phyloP scores from a whole-genome alignment of 2,113 vertebrate genomes.

The Pleuronectes platessa region DNA sequence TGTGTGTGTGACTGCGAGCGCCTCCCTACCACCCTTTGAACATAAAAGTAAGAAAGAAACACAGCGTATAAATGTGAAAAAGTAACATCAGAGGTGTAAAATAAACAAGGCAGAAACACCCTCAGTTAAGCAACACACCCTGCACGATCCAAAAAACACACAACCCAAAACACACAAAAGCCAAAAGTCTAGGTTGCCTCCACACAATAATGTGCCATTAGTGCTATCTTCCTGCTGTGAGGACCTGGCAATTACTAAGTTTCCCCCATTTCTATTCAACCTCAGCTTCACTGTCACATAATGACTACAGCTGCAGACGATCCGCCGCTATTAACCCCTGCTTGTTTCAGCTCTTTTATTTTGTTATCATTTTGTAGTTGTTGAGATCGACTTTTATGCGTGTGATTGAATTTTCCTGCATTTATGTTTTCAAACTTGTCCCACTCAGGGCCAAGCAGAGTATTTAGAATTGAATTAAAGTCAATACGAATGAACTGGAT shows the following conservation, averaged over 20 bases:
- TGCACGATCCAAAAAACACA: neutral
- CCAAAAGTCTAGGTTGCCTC: neutral
- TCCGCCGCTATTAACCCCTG: neutral
- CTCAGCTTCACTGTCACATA: neutral
- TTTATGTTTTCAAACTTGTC: neutral
- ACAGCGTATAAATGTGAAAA: slow-evolving; percentile 4
- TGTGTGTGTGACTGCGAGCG: neutral
- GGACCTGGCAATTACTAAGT: neutral
- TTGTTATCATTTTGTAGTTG: neutral
- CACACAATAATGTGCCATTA: neutral
- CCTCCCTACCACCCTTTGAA: slow-evolving; percentile 21
- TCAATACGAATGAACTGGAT: neutral
- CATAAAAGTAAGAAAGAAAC: slow-evolving; percentile 37
- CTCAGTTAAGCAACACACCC: neutral
- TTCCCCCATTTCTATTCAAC: slow-evolving; percentile 1
- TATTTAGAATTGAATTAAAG: neutral
- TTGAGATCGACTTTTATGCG: neutral
- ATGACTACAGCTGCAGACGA: neutral
- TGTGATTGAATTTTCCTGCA: neutral
- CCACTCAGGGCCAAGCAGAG: too few species aligned
- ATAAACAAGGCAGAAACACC: slow-evolving; percentile 22
- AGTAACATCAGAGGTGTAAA: slow-evolving; percentile 12
- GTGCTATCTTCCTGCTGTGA: slow-evolving; percentile 7
- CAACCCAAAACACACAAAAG: neutral
- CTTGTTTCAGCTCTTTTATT: neutral